A percentile compares a stretch with the other conserved stretches of the same genome.
Conservation (phyloP, 2,888 invertebrate genomes). For the Masnerella sp. region DNA sequence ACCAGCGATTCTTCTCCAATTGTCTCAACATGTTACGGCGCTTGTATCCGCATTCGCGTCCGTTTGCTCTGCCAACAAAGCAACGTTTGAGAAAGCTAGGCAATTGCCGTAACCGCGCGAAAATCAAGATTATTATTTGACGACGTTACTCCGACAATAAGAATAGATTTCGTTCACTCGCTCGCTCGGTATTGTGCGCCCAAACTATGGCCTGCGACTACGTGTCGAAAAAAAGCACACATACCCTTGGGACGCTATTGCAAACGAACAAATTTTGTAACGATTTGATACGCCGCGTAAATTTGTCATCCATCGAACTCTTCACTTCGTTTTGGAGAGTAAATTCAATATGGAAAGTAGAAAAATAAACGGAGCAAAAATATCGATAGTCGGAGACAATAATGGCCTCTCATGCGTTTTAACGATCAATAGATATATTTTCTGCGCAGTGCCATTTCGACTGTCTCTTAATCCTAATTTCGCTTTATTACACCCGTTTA, state of each 20-base stretch:
- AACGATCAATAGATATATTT: conserved; percentile 34
- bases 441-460: conserved; percentile 17
- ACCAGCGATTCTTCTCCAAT: conserved; percentile 24
- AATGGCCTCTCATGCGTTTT: conserved; percentile 10
- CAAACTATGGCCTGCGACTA: too few species aligned
- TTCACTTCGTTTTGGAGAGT: conserved; percentile 27
- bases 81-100: conserved; percentile 18
- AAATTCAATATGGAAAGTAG: conserved; percentile 34
- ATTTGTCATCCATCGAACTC: conserved; percentile 25
- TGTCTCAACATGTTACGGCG: conserved; percentile 36
- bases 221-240: neutral
- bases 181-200: too few species aligned
- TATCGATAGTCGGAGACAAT: conserved; percentile 38
- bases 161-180: neutral
- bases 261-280: conserved; percentile 64
- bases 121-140: conserved; percentile 40
- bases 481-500: conserved; percentile 43
- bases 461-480: conserved; percentile 26
- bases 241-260: conserved; percentile 41
- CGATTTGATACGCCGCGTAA: conserved; percentile 41
- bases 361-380: conserved; percentile 39
- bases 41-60: conserved; percentile 19
- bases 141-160: neutral
- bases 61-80: conserved; percentile 44
- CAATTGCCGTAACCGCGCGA: conserved; percentile 13